Conservation (phyloP, 2,888 invertebrate species). For the Dolichomitus sp. region DNA sequence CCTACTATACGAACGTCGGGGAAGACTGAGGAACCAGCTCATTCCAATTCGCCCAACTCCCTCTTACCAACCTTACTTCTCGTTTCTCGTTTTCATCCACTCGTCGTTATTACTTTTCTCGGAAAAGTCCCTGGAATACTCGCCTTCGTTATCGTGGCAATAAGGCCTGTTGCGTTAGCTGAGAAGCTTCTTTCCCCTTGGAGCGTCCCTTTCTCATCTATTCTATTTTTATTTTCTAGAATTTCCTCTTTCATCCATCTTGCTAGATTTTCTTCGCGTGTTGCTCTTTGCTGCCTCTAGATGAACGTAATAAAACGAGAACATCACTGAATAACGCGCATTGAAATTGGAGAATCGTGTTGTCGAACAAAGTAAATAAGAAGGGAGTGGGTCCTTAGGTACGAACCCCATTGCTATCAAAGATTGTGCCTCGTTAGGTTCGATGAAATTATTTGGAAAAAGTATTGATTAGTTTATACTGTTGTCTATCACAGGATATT, state of each 20-base stretch:
- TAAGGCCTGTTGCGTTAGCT: slow-evolving; percentile 64
- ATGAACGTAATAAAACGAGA: slow-evolving; percentile 6
- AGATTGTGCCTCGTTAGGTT: not conserved
- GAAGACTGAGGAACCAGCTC: slow-evolving; percentile 11
- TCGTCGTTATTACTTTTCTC: slow-evolving; percentile 71
- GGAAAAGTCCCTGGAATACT: slow-evolving; percentile 55
- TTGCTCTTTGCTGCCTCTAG: not conserved
- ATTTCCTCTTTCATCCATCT: slow-evolving; percentile 24
- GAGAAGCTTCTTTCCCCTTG: slow-evolving; percentile 43
- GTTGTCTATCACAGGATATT: not conserved
- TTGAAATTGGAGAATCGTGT: slow-evolving; percentile 17
- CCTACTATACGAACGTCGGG: not conserved
- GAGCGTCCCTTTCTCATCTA: not conserved
- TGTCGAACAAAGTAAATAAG: not conserved
- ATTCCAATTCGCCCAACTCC: slow-evolving; percentile 15
- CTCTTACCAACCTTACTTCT: not conserved
- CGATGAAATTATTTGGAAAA: not conserved
- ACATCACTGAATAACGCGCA: not conserved
- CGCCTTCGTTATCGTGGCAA: slow-evolving; percentile 70
- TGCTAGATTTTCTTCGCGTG: not conserved
- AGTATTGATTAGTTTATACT: not conserved
- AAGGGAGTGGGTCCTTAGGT: not conserved
- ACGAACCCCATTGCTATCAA: not conserved
- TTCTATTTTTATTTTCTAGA: slow-evolving; percentile 39
- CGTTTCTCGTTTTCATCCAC: slow-evolving; percentile 60